phyloP scores from a whole-genome alignment of 2,797 vertebrate species.

The Tamandua tetradactyla region DNA sequence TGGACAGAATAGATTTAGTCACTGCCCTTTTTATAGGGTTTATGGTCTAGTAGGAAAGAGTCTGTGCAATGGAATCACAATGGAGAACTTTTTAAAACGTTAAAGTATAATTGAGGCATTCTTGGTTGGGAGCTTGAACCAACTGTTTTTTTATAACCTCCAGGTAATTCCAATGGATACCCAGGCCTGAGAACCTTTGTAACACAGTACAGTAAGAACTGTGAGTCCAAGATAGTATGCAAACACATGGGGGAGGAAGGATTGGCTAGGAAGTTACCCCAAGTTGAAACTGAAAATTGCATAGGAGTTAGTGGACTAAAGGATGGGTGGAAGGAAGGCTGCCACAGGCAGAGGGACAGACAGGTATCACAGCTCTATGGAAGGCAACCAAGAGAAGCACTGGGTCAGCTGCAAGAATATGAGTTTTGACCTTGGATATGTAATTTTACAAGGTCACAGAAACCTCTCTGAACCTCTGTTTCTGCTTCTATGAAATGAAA shows the following conservation, averaged over 20 bases:
- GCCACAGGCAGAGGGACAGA: neutral
- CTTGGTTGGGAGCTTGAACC: neutral
- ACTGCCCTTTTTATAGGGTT: neutral
- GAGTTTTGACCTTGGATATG: neutral
- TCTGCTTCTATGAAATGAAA: conserved; percentile 20
- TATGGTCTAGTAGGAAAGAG: neutral
- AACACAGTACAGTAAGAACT: neutral
- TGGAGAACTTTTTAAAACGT: neutral
- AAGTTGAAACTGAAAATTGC: neutral
- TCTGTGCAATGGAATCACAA: neutral
- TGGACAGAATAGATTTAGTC: neutral
- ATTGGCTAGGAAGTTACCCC: neutral
- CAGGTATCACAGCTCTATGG: accelerated
- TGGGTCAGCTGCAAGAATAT: neutral
- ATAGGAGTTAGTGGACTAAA: neutral
- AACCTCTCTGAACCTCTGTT: neutral
- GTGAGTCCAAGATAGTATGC: neutral
- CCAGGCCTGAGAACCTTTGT: neutral
- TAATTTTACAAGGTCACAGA: neutral
- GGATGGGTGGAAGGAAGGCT: neutral
- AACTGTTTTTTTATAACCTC: neutral
- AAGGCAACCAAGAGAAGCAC: neutral
- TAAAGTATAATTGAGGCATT: neutral
- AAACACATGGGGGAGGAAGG: accelerated
- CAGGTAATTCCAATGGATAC: neutral